A percentile compares a stretch with the other conserved stretches of the same genome.
These are phyloP conservation scores for Drymonia ruficornis DNA, from an alignment of 2,888 invertebrate species.

Conservation along the genomic window DNA sequence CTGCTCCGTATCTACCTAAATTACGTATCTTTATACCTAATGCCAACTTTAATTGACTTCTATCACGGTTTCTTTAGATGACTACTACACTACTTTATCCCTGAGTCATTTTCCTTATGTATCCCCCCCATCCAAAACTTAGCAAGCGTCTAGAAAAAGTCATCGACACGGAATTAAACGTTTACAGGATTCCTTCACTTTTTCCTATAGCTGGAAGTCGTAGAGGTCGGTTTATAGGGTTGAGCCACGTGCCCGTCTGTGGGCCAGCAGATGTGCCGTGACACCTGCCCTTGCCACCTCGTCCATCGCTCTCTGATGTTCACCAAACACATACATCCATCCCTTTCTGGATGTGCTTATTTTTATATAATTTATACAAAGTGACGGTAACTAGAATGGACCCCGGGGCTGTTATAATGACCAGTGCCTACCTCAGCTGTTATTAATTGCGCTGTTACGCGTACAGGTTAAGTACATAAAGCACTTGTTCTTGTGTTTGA, in stretches of 20 bases:
- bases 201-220: conserved; percentile 62
- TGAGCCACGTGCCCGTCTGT: conserved; percentile 77
- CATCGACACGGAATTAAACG: conserved; percentile 40
- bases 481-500: conserved; percentile 7
- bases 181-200: conserved; percentile 66
- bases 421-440: conserved; percentile 60
- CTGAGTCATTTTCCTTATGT: too few species aligned
- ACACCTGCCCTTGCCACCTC: conserved; percentile 81
- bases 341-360: conserved; percentile 75
- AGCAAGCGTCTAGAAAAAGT: too few species aligned
- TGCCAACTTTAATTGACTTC: too few species aligned
- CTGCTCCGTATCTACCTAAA: too few species aligned
- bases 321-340: conserved; percentile 57
- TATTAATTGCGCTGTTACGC: conserved; percentile 60
- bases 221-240: conserved; percentile 75
- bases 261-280: conserved; percentile 79
- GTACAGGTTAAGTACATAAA: conserved; percentile 28
- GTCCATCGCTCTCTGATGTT: conserved; percentile 69
- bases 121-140: too few species aligned
- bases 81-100: too few species aligned
- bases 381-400: conserved; percentile 82
- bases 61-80: too few species aligned
- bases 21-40: too few species aligned
- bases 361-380: conserved; percentile 84
- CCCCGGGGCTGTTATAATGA: conserved; percentile 77